These are phyloP conservation scores for Rhingia rostrata DNA, from an alignment of 2,888 invertebrate species.

Conservation along the genomic window DNA sequence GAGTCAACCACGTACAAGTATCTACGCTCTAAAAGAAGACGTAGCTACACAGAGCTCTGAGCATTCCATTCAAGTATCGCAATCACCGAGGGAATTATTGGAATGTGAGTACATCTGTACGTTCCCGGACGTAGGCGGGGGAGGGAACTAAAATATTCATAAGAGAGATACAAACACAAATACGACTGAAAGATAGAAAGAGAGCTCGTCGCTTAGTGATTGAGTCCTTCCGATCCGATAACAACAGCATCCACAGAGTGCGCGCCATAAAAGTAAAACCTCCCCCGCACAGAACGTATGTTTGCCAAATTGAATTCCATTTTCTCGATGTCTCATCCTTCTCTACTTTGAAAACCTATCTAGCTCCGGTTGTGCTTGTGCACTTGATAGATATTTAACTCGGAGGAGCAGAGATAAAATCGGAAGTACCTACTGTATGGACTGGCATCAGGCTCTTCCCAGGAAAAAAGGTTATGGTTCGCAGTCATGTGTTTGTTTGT, in stretches of 20 bases:
- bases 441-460: slow-evolving; percentile 12
- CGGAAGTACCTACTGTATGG: slow-evolving; percentile 35
- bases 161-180: slow-evolving; percentile 18
- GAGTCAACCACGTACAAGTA: slow-evolving; percentile 19
- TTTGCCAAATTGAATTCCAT: slow-evolving; percentile 74
- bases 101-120: slow-evolving; percentile 69
- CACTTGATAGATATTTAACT: slow-evolving; percentile 64
- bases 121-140: not conserved
- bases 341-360: slow-evolving; percentile 31
- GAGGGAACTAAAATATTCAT: slow-evolving; percentile 61
- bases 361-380: slow-evolving; percentile 21
- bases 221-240: slow-evolving; percentile 74
- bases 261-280: slow-evolving; percentile 69
- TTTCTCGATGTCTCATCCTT: slow-evolving; percentile 42
- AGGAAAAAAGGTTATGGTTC: slow-evolving; percentile 47
- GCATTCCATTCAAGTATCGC: slow-evolving; percentile 46
- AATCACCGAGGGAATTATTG: slow-evolving; percentile 62
- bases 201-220: slow-evolving; percentile 40
- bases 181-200: not conserved
- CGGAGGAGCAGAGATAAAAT: slow-evolving; percentile 55
- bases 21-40: slow-evolving; percentile 16
- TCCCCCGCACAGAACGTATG: slow-evolving; percentile 60
- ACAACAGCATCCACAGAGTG: slow-evolving; percentile 70
- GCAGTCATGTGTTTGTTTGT: slow-evolving; percentile 22
- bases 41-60: not conserved